Base-by-base conservation (phyloP, 2,797 vertebrate genomes). In the Echiichthys vipera region DNA sequence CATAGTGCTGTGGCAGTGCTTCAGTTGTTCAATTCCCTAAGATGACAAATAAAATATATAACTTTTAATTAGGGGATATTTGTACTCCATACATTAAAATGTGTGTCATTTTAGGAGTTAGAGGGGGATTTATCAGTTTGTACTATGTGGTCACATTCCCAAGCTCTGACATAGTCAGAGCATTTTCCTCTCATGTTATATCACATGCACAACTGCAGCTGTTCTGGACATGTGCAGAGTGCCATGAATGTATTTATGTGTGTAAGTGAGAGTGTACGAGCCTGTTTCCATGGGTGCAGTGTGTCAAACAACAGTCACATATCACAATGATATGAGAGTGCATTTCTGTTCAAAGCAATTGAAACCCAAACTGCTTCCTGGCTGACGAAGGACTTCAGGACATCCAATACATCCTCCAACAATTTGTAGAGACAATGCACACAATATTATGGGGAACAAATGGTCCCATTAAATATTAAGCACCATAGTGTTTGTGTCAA, bases 401-500 rank as follows among this genome's bases (percentile, higher is more conserved):
- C 50, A 90, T 74, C 39, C 0, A 81, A 91, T 80, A 83, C 54
- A 14, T 67, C 78, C 63, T 54, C n/a, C 32, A 54, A 62, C 62
- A 72, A 74, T 89, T 64, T 74, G 55, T 88, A 69, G 69, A 77
- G 40, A 87, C 81, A 70, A 71, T 54, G 46, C 25, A 63, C 56
- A 81, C 65, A 77, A 64, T 78, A 81, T 85, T 65, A 87, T 37
- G 24, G 56, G 30, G 58, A 69, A 89, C 89, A 93, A 92, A 90
- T 43, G 20, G 82, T 40, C 45, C 58, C 78, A 90, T 94, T 78
- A 93, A 93, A 91, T 84, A 93, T 92, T 85, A 51, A 93, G 13
- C 20, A 55, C 5, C 47, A 17, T 10, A 6, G 17, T 50, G 61
- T 76, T 71, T 67, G 47, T 69, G 76, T 75, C 36, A 42, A 72